Evolutionary conservation across 2,797 vertebrate genomes (phyloP).

Genomic region (Gastrophryne carolinensis): DNA sequence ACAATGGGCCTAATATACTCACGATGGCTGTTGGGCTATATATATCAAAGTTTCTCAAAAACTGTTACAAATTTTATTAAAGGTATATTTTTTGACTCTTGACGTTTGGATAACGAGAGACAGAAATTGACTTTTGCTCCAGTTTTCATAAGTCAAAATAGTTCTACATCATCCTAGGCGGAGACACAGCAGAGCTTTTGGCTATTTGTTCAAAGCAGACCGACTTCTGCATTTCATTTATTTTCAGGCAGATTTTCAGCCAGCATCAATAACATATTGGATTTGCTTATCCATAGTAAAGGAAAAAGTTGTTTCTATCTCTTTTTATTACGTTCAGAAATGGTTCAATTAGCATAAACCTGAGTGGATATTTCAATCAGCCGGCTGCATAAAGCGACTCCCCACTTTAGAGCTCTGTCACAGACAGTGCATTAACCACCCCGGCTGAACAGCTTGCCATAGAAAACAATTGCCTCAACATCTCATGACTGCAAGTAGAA

Average conservation of each 20-base stretch:
- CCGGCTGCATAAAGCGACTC: conserved; percentile 9
- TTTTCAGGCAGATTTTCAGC: neutral
- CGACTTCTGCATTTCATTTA: neutral
- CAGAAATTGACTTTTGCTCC: too few species aligned
- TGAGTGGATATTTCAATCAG: conserved; percentile 16
- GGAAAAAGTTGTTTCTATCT: conserved; percentile 12
- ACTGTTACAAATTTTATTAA: too few species aligned
- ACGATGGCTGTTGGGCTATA: too few species aligned
- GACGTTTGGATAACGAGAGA: too few species aligned
- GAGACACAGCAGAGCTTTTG: neutral
- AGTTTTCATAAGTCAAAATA: neutral
- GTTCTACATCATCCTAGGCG: too few species aligned
- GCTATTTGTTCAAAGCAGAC: neutral
- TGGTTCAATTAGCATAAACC: conserved; percentile 38
- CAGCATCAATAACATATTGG: conserved; percentile 24
- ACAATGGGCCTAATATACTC: too few species aligned
- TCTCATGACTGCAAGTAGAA: conserved; percentile 33
- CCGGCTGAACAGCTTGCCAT: conserved; percentile 28
- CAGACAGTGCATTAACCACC: conserved; percentile 19
- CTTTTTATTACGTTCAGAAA: conserved; percentile 18
- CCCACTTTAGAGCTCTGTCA: neutral
- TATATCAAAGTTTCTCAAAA: too few species aligned
- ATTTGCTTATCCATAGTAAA: neutral
- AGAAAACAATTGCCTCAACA: conserved; percentile 21
- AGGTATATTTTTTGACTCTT: too few species aligned